These are phyloP conservation scores for Tanytarsus gracilentus DNA, from an alignment of 2,888 invertebrate species.

Conservation along the genomic window DNA sequence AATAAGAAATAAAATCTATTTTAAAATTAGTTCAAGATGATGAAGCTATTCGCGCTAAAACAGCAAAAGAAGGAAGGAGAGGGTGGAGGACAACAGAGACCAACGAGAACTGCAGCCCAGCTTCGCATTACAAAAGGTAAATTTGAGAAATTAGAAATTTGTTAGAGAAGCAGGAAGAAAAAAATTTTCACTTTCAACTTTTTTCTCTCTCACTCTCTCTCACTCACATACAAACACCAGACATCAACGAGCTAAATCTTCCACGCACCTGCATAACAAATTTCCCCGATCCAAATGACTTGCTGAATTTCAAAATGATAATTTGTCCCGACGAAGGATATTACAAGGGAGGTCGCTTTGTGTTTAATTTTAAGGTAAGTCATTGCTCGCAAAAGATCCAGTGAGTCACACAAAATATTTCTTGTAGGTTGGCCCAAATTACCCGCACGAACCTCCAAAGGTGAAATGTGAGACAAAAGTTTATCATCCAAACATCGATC, in stretches of 20 bases:
- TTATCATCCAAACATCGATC: conserved; percentile 96
- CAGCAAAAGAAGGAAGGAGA: conserved; percentile 98
- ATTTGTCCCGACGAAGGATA: conserved; percentile 98
- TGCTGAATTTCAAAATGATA: conserved; percentile 89
- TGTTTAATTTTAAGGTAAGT: conserved; percentile 83
- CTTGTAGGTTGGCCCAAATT: conserved; percentile 78
- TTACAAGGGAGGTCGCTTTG: conserved; percentile 87
- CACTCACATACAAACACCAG: too few relatives aligned
- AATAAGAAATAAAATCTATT: neutral
- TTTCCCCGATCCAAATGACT: conserved; percentile 92
- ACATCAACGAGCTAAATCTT: conserved; percentile 93
- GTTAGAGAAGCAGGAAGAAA: neutral
- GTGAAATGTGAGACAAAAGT: conserved; percentile 97
- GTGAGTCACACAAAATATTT: neutral
- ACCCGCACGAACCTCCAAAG: conserved; percentile 97
- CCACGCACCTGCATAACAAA: conserved; percentile 95
- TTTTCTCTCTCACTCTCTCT: conserved; percentile 7
- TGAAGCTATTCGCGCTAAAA: conserved; percentile 95
- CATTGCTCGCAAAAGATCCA: conserved; percentile 1
- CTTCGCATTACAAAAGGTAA: conserved; percentile 94
- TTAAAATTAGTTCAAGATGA: conserved; percentile 53
- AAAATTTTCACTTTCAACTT: conserved; percentile 12
- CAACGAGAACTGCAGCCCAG: conserved; percentile 78
- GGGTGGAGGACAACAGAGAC: conserved; percentile 45
- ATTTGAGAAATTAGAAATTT: conserved; percentile 11